Evolutionary conservation across 2,888 invertebrate genomes (phyloP), one percentile per base, ranked within the genome.

Genomic region (Drosophila rubida): DNA sequence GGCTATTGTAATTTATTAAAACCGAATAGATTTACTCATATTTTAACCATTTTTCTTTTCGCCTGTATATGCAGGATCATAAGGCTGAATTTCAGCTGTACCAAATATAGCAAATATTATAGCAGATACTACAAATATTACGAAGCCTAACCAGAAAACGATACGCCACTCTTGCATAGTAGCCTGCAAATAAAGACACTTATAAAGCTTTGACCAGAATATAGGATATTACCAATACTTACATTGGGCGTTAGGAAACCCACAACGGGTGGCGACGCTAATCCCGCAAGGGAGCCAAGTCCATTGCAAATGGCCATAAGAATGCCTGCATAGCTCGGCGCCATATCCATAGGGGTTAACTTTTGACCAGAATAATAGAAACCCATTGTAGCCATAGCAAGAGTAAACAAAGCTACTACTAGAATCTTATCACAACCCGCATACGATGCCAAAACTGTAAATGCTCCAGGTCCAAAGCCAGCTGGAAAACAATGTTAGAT

Each of bases 141-240:
- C 94, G 1, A 95, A 93, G 30, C 95, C 94, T 16, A 96, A 94
- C 95, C 96, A 96, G 89, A 96, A 96, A 0, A 96, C 96, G 0
- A 93, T 79, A 13, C 95, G 93, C 97, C 97, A 97, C 92, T 96
- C 94, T 9, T 89, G 87, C 9, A 95, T 78, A 0, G 93, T 93
- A 27, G 94, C 93, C 94, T 94, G 23, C 3, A 27, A 27, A 4
- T 11, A 35, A 49, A 48, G 13, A 27, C 11, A n/a, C n/a, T 13
- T 13, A n/a, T n/a, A n/a, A n/a, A n/a, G 5, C 11, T n/a, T 35
- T 35, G 1, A 35, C 1, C 1, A 35, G 1, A n/a, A 4, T 35
- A 5, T 35, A 5, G n/a, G 11, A 4, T 35, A n/a, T 4, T 25
- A 9, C 1, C 32, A 35, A 35, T n/a, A 93, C 93, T 93, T 92